Conservation (phyloP, 1,140 invertebrate genomes). For the Asobara japonica region DNA sequence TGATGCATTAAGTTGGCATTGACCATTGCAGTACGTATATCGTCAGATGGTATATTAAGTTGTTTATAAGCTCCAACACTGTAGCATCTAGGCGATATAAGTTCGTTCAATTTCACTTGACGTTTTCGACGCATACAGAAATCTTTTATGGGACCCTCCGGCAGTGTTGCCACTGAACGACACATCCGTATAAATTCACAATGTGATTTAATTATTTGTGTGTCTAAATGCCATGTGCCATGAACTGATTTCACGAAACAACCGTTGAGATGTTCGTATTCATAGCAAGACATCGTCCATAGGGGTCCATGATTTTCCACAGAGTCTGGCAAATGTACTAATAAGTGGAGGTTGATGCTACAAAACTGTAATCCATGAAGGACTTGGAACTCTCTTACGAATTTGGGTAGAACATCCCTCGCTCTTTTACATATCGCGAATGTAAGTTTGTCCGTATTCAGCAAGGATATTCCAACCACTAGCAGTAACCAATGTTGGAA, state of each 20-base stretch:
- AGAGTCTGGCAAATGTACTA: slow-evolving; percentile 39
- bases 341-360: slow-evolving; percentile 39
- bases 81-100: slow-evolving; percentile 27
- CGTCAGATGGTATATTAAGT: background rate
- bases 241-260: slow-evolving; percentile 37
- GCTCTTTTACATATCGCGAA: background rate
- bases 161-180: slow-evolving; percentile 27
- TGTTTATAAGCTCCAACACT: slow-evolving; percentile 38
- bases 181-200: slow-evolving; percentile 29
- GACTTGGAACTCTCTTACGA: slow-evolving; percentile 37
- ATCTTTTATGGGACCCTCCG: slow-evolving; percentile 19
- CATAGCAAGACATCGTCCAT: slow-evolving; percentile 38
- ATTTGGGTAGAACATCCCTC: slow-evolving; percentile 32
- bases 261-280: slow-evolving; percentile 41
- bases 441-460: slow-evolving; percentile 7
- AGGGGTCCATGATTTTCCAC: slow-evolving; percentile 36
- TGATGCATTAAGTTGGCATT: background rate
- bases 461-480: background rate
- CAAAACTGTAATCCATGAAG: slow-evolving; percentile 39
- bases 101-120: slow-evolving; percentile 40
- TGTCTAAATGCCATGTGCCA: slow-evolving; percentile 39
- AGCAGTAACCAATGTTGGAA: slow-evolving; percentile 17
- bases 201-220: slow-evolving; percentile 36
- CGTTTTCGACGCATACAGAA: slow-evolving; percentile 36
- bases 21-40: background rate